A percentile compares a stretch with the other conserved stretches of the same genome.
Conservation (phyloP, 2,113 vertebrate species). For the Rhynchomys soricoides region DNA sequence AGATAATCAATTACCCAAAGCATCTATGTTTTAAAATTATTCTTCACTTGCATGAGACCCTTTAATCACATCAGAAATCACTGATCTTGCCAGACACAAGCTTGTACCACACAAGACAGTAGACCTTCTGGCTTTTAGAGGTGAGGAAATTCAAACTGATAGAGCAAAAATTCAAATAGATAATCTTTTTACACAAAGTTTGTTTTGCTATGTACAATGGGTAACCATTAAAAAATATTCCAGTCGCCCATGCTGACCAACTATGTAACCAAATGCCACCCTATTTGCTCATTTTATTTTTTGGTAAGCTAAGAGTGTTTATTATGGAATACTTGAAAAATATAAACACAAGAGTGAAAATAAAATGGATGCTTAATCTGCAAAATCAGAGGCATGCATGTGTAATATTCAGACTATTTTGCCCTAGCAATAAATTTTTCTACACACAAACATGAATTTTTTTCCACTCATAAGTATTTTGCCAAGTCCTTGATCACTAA, state of each 20-base stretch:
- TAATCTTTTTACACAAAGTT: background rate
- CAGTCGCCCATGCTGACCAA: background rate
- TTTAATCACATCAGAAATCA: slow-evolving; percentile 45
- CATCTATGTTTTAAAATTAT: slow-evolving; percentile 48
- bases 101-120: background rate
- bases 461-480: slow-evolving; percentile 9
- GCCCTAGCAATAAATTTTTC: background rate
- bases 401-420: background rate
- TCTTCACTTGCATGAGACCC: background rate
- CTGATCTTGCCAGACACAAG: background rate
- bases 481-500: background rate
- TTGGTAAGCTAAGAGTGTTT: slow-evolving; percentile 4
- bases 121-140: slow-evolving; percentile 23
- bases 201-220: background rate
- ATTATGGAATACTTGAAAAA: slow-evolving; percentile 15
- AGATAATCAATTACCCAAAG: slow-evolving; percentile 67
- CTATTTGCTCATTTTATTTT: background rate
- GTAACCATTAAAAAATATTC: background rate
- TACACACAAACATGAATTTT: background rate
- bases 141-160: background rate
- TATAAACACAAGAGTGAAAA: background rate
- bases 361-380: background rate
- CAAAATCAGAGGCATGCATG: background rate
- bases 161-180: slow-evolving; percentile 22
- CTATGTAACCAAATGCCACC: background rate